Evolutionary conservation across 2,113 vertebrate species (phyloP), one percentile per base, ranked within the genome.

Genomic region (Ondatra zibethicus): DNA sequence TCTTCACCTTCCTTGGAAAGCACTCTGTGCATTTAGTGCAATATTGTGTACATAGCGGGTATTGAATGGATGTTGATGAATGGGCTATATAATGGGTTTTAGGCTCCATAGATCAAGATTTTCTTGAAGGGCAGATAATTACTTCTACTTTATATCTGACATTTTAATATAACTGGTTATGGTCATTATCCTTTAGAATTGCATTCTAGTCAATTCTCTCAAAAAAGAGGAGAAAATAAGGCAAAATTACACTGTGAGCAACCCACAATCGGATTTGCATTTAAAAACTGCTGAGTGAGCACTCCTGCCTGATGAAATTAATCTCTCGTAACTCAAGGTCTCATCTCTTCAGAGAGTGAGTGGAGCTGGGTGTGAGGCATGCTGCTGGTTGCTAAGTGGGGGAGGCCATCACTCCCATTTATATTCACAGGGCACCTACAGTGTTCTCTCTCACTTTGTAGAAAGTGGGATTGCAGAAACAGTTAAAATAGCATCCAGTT

Each of bases 221-320:
- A 89, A 95, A 96, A 96, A 97, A 94, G 94, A 96, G 86, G 94
- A 89, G 89, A 97, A 98, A 97, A 97, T 97, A 97, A 97, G 91
- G 90, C 91, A 98, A 95, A 98, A 96, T 97, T 97, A 97, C 94
- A 87, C 96, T 94, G 97, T 97, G 97, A 97, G 95, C 96, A 95
- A 97, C 80, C 89, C 94, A 93, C 97, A 97, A 98, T 97, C 94
- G 96, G 97, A 98, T 98, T 97, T 98, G 87, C 96, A 97, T 98
- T 98, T 96, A 96, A 97, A 98, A 97, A 97, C 95, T 96, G 97
- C 94, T 0, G 14, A 98, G 94, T 95, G 94, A 96, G 98, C 97
- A 97, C 68, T 96, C 75, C 29, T 97, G 97, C 82, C 75, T 96
- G 92, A 92, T 87, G 86, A 94, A 97, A 97, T 97, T 97, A 98